Evolutionary conservation across 2,888 invertebrate genomes (phyloP), one percentile per base, ranked within the genome.

Genomic region (Ochropacha duplaris): DNA sequence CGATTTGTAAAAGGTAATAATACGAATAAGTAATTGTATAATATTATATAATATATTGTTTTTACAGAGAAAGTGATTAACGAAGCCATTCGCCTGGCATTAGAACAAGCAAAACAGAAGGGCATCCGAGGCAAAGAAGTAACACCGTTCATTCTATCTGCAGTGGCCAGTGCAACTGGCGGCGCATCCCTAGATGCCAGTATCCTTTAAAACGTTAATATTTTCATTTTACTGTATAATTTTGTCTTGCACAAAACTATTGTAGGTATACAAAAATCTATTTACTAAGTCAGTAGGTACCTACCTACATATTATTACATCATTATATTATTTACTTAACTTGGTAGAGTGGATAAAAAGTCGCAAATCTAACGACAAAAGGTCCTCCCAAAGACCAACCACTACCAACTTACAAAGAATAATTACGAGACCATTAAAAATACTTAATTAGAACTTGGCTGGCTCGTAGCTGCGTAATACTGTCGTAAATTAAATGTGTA

Each of bases 81-180:
- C 74, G 81, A 83, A 11, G 96, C 96, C 9, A 98, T 99, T 72
- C 84, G 94, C 61, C 79, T 91, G 58, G 97, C 98, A 19, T 84
- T 97, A 55, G 71, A 86, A 54, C 93, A 95, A 69, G 96, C 96
- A 0, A 86, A 93, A 62, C 71, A 78, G 36, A 87, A 91, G 58
- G 94, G 94, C 1, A 94, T 99, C 50, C 80, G 76, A 4, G 99
- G 99, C 1, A 98, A 98, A 87, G 95, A 97, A 71, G 95, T 99
- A 9, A 99, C 99, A 0, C 99, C 99, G 1, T 99, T 96, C 86
- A 93, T 99, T 31, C 90, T 99, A 36, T 88, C 95, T 44, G 94
- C 95, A 70, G 95, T 99, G 24, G 94, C 96, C 24, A 91, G 95
- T 66, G 93, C 96, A n/a, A 99, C 99, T 0, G 83, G 91, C 14